A percentile compares a stretch with the other conserved stretches of the same genome.
Conservation (phyloP, 2,113 vertebrate species). For the Pelodiscus sinensis region DNA sequence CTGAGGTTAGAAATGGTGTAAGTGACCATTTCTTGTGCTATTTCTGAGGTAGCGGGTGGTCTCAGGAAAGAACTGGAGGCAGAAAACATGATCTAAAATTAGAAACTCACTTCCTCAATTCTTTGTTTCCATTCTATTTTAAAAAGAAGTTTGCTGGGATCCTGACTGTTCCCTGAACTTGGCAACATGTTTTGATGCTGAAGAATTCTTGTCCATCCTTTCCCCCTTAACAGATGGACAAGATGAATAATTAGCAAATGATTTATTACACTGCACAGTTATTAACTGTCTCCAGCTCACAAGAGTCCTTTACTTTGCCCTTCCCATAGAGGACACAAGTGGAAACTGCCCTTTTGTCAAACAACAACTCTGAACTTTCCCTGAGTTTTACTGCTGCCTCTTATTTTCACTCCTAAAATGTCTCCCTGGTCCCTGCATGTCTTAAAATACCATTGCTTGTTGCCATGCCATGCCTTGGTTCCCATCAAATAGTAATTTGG, state of each 20-base stretch:
- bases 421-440: background rate
- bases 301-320: background rate
- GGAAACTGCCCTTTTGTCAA: background rate
- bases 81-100: background rate
- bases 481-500: background rate
- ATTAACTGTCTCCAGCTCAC: background rate
- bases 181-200: background rate
- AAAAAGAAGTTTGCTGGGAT: background rate
- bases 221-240: background rate
- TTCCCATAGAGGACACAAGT: background rate
- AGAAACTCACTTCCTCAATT: background rate
- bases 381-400: background rate
- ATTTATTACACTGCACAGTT: background rate
- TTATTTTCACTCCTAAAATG: background rate
- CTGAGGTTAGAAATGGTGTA: background rate
- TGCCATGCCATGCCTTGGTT: background rate
- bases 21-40: background rate
- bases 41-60: background rate
- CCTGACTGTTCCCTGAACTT: constrained; percentile 10
- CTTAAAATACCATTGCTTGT: background rate
- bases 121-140: background rate
- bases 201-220: background rate
- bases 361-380: background rate
- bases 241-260: background rate
- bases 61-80: background rate